These are phyloP conservation scores for Chaetogeoica ovagalla DNA, from an alignment of 2,888 invertebrate species.

Conservation along the genomic window DNA sequence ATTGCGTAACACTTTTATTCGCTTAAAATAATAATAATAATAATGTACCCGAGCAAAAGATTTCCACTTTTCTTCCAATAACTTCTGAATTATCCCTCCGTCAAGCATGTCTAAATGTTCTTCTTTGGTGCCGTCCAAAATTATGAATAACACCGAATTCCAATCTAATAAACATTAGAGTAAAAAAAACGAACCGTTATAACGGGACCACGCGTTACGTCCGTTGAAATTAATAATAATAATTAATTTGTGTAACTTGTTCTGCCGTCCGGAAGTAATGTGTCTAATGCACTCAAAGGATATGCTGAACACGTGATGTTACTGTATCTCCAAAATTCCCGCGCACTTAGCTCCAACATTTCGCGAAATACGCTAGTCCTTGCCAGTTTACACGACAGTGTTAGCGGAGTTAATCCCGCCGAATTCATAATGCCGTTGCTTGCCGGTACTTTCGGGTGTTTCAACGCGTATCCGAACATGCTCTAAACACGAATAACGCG, in stretches of 20 bases:
- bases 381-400: slow-evolving; percentile 93
- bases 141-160: slow-evolving; percentile 97
- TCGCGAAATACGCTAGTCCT: slow-evolving; percentile 95
- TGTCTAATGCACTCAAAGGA: slow-evolving; percentile 93
- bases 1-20: no score
- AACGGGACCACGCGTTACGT: no score
- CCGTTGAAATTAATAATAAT: neutral
- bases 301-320: slow-evolving; percentile 98
- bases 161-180: slow-evolving; percentile 71
- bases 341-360: slow-evolving; percentile 92
- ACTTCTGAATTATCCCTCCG: slow-evolving; percentile 94
- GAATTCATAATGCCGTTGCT: slow-evolving; percentile 87
- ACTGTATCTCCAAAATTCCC: slow-evolving; percentile 98
- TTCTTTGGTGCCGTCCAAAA: slow-evolving; percentile 94
- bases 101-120: slow-evolving; percentile 99
- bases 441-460: slow-evolving; percentile 91
- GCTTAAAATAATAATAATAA: neutral
- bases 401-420: slow-evolving; percentile 90
- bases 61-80: slow-evolving; percentile 99
- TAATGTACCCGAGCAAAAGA: slow-evolving; percentile 84
- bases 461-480: slow-evolving; percentile 96
- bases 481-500: slow-evolving; percentile 67
- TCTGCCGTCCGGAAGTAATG: slow-evolving; percentile 88
- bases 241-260: slow-evolving; percentile 78
- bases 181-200: neutral